Evolutionary conservation across 2,797 vertebrate species (phyloP).

Genomic region (Odontamblyopus lacepedii): DNA sequence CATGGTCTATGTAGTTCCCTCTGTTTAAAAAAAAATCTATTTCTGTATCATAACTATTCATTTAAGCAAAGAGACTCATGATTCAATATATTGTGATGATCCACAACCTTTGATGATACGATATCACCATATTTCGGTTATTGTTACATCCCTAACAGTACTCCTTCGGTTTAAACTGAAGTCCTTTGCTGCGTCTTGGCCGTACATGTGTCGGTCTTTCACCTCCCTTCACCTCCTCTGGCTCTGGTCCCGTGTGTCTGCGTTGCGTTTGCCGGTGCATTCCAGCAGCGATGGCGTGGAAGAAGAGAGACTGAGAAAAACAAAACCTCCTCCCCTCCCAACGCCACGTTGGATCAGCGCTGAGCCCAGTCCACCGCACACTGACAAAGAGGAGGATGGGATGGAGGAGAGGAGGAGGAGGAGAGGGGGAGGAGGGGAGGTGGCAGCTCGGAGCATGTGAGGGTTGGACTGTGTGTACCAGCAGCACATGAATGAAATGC

Average conservation of each 20-base stretch:
- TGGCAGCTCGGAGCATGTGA: constrained; percentile 23
- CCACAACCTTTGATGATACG: no score
- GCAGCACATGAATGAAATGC: constrained; percentile 32
- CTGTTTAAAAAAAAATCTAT: no score
- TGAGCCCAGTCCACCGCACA: constrained; percentile 71
- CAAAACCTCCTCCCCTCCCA: constrained; percentile 58
- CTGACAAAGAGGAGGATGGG: constrained; percentile 58
- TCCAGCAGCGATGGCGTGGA: constrained; percentile 53
- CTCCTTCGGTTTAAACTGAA: no score
- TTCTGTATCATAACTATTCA: no score
- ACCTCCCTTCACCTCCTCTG: background rate
- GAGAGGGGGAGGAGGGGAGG: constrained; percentile 9
- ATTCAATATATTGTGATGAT: no score
- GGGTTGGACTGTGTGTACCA: constrained; percentile 16
- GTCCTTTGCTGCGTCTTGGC: background rate
- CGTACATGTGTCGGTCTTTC: no score
- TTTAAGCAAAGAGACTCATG: no score
- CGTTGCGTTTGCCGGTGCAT: constrained; percentile 57
- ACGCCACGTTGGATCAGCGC: constrained; percentile 76
- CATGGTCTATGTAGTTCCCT: no score
- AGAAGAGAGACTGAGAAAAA: constrained; percentile 45
- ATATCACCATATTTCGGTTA: no score
- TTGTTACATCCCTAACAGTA: no score
- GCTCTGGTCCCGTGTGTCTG: background rate
- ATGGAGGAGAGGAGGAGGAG: background rate